Conservation (phyloP, 2,888 invertebrate species). For the Congeria kusceri region DNA sequence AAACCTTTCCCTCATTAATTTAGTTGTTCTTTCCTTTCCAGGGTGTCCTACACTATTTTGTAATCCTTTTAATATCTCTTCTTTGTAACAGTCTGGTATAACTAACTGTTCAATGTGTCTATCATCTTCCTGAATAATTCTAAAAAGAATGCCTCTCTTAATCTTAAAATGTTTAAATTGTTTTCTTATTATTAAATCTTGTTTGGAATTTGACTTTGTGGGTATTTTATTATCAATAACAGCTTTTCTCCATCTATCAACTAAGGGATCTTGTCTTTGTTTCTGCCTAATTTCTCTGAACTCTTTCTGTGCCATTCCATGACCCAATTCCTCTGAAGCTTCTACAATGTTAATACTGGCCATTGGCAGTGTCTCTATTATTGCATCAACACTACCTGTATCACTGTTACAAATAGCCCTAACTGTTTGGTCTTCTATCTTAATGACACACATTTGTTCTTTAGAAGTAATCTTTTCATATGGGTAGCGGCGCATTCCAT, state of each 20-base stretch:
- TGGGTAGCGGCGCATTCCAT: neutral
- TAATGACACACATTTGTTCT: neutral
- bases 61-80: neutral
- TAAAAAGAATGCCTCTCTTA: slow-evolving; percentile 4
- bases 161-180: slow-evolving; percentile 5
- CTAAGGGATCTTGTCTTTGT: neutral
- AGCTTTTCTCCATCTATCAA: slow-evolving; percentile 8
- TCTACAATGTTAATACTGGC: no score
- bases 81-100: neutral
- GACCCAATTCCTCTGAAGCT: no score
- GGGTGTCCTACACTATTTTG: no score
- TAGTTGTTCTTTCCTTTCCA: no score
- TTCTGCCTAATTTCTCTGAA: neutral
- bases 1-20: slow-evolving; percentile 28
- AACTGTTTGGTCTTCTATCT: neutral
- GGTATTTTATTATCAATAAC: no score
- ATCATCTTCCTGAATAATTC: slow-evolving; percentile 4
- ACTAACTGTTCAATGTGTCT: slow-evolving; percentile 12
- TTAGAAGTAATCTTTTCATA: no score
- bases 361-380: no score
- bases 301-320: slow-evolving; percentile 16
- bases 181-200: no score
- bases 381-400: no score
- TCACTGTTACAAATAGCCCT: neutral
- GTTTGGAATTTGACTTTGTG: no score